Conservation (phyloP, 1,140 invertebrate species). For the Brachionus sp. region DNA sequence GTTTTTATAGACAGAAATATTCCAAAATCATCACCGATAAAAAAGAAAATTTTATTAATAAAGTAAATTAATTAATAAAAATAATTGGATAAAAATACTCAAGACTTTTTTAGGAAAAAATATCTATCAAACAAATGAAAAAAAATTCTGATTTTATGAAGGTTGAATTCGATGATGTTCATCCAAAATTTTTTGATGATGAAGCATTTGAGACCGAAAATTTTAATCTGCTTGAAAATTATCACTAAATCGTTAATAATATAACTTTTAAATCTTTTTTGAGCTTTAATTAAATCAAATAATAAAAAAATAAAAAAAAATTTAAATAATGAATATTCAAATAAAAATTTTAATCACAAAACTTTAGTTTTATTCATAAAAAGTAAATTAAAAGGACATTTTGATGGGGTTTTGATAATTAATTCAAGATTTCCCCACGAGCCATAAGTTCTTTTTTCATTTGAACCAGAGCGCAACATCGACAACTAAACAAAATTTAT, state of each 20-base stretch:
- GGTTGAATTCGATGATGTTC: background rate
- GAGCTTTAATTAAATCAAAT: background rate
- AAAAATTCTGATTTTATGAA: constrained; percentile 15
- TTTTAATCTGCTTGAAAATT: background rate
- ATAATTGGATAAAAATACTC: background rate
- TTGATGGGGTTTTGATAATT: background rate
- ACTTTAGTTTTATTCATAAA: background rate
- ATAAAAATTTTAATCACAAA: background rate
- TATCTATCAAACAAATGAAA: background rate
- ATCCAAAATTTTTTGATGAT: background rate
- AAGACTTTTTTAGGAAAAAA: background rate
- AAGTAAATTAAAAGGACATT: background rate
- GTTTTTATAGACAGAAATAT: too few relatives aligned
- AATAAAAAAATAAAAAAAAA: too few relatives aligned
- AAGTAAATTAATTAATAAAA: background rate
- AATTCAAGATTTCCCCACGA: background rate
- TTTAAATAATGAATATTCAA: too few relatives aligned
- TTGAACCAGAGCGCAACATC: constrained; percentile 13
- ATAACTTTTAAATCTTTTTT: background rate
- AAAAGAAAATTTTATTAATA: too few relatives aligned
- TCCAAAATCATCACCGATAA: too few relatives aligned
- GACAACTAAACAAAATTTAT: constrained; percentile 25
- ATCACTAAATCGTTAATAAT: background rate
- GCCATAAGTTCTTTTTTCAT: constrained; percentile 29
- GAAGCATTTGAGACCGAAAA: background rate